Conservation (phyloP, 2,113 vertebrate species). For the Nerophis ophidion region DNA sequence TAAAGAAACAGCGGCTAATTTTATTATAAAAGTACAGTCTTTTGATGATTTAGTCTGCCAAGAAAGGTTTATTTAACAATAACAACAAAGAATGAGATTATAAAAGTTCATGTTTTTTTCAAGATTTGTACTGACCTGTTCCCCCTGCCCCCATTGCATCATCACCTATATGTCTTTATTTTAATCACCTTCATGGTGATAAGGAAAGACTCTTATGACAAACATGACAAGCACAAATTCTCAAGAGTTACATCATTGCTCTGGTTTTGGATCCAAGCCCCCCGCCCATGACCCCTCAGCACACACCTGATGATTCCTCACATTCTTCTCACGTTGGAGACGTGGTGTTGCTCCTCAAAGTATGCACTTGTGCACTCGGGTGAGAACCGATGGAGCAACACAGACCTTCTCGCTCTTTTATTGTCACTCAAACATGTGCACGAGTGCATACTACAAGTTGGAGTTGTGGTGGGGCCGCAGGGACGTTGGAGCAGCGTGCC, state of each 20-base stretch:
- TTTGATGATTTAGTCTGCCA: too few relatives aligned
- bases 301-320: slow-evolving; percentile 27
- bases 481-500: slow-evolving; percentile 25
- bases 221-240: slow-evolving; percentile 15
- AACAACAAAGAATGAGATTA: too few relatives aligned
- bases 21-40: too few relatives aligned
- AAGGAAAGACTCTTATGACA: not conserved
- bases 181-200: not conserved
- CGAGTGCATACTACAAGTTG: slow-evolving; percentile 36
- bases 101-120: too few relatives aligned
- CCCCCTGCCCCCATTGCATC: not conserved
- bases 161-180: not conserved
- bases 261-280: not conserved
- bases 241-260: slow-evolving; percentile 6
- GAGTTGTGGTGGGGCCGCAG: slow-evolving; percentile 17
- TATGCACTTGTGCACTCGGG: slow-evolving; percentile 27
- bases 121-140: too few relatives aligned
- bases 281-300: not conserved
- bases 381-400: too few relatives aligned
- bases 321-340: slow-evolving; percentile 27
- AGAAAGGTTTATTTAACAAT: too few relatives aligned
- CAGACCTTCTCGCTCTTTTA: too few relatives aligned
- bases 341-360: slow-evolving; percentile 23
- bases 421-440: slow-evolving; percentile 1
- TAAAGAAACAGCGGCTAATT: too few relatives aligned